Percentiles rank a stretch among this genome's conserved stretches.
phyloP scores from a whole-genome alignment of 2,113 vertebrate species.

The Lipotes vexillifer region DNA sequence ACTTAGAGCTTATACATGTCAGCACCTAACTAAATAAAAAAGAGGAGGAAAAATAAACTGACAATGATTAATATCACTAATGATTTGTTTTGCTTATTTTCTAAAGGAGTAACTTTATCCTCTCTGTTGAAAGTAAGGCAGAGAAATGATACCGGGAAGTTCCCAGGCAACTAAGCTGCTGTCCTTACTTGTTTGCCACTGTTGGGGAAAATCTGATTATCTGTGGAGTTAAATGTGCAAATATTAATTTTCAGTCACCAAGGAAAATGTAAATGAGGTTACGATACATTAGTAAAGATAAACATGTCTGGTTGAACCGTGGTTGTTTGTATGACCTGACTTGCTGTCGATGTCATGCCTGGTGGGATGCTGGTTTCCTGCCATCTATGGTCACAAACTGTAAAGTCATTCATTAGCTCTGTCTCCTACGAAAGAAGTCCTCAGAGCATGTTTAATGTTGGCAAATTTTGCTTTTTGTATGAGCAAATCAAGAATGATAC shows the following conservation, averaged over 20 bases:
- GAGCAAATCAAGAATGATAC: neutral
- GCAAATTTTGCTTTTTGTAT: neutral
- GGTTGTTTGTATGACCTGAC: neutral
- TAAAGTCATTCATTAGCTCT: neutral
- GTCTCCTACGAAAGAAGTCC: neutral
- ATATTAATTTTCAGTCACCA: slow-evolving; percentile 6
- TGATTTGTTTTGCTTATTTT: slow-evolving; percentile 60
- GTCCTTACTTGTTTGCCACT: slow-evolving; percentile 17
- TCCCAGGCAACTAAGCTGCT: slow-evolving; percentile 40
- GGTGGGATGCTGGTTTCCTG: neutral
- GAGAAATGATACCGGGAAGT: slow-evolving; percentile 61
- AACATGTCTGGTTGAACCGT: neutral
- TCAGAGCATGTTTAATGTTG: neutral
- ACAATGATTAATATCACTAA: slow-evolving; percentile 63
- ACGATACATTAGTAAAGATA: neutral
- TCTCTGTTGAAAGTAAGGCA: slow-evolving; percentile 72
- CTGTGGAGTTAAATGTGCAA: slow-evolving; percentile 63
- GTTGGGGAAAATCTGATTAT: slow-evolving; percentile 49
- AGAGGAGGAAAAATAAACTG: slow-evolving; percentile 53
- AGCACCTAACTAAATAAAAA: slow-evolving; percentile 59
- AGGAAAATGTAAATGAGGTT: neutral
- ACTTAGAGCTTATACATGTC: slow-evolving; percentile 67
- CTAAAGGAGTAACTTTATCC: slow-evolving; percentile 49
- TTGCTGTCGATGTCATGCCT: neutral
- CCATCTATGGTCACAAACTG: neutral